Evolutionary conservation across 1,140 invertebrate species (phyloP), one percentile per base, ranked within the genome.

Genomic region (Eulimnadia texana): DNA sequence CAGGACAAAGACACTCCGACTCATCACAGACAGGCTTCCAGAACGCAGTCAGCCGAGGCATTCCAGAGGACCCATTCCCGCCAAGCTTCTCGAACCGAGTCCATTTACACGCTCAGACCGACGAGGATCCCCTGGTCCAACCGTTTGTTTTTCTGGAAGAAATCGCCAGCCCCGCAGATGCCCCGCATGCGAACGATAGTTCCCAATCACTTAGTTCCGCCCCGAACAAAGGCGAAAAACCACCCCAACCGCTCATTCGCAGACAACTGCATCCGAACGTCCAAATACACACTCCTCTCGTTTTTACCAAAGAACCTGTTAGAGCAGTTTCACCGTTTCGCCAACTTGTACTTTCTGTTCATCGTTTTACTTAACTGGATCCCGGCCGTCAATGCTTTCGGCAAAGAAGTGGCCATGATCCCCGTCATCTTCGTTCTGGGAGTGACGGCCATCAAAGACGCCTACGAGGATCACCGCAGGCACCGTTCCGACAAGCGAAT

Each of bases 281-380:
- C 93, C 2, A 98, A 98, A 76, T 98, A 98, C 72, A 95, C 91
- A 3, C 68, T 90, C 29, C 76, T 97, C 29, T 93, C 88, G 68
- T 98, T 98, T 75, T 76, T 98, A 67, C 93, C 94, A 11, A 93
- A 95, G 72, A 98, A 98, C 76, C 74, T 99, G 23, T 82, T 98
- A 71, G 95, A 98, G 76, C 95, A 99, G 75, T 98, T 98, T 76
- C 92, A 94, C 74, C 82, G 93, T 27, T 90, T 96, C 70, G 95
- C 95, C 47, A 99, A 99, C 79, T 78, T 98, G 64, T 98, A 98
- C 76, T 99, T 99, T 76, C 86, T 98, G 69, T 90, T 94, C 70
- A 96, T 98, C 68, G 90, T 97, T 60, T 76, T 97, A 63, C 78
- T 95, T 50, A 96, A 98, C 75, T 97, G 90, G 89, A 83, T 96